A percentile compares a stretch with the other conserved stretches of the same genome.
Evolutionary conservation across 2,113 vertebrate species (phyloP).

Genomic region (Psephotus haematonotus): DNA sequence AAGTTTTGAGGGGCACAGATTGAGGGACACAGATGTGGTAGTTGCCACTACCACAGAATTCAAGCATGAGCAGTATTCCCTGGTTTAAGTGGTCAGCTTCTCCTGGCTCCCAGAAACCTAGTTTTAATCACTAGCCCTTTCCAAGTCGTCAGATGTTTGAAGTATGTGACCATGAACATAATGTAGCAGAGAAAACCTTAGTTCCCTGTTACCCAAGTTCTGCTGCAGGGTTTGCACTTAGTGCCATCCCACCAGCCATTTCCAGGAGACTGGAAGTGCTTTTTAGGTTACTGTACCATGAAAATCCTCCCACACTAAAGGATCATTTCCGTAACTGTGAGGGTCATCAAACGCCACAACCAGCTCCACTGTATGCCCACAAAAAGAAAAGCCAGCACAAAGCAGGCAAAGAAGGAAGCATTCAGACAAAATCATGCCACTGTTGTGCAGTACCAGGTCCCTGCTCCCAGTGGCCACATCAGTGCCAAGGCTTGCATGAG

Average conservation of each 20-base stretch:
- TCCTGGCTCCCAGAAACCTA: not conserved
- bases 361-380: not conserved
- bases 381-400: not conserved
- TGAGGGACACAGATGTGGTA: not conserved
- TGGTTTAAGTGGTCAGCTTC: not conserved
- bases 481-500: accelerated
- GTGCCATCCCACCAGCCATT: not conserved
- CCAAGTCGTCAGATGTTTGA: not conserved
- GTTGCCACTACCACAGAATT: not conserved
- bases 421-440: accelerated
- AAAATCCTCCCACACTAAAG: not conserved
- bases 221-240: not conserved
- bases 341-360: not conserved
- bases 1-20: not conserved
- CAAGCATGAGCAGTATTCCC: not conserved
- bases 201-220: not conserved
- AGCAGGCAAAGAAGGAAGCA: not conserved
- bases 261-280: not conserved
- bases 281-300: not conserved
- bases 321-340: not conserved
- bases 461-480: not conserved
- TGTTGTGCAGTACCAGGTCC: not conserved
- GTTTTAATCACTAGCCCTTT: not conserved
- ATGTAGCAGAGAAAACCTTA: not conserved
- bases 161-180: not conserved